A percentile compares a stretch with the other conserved stretches of the same genome.
These are phyloP conservation scores for Avahi laniger DNA, from an alignment of 2,797 vertebrate genomes.

Conservation along the genomic window DNA sequence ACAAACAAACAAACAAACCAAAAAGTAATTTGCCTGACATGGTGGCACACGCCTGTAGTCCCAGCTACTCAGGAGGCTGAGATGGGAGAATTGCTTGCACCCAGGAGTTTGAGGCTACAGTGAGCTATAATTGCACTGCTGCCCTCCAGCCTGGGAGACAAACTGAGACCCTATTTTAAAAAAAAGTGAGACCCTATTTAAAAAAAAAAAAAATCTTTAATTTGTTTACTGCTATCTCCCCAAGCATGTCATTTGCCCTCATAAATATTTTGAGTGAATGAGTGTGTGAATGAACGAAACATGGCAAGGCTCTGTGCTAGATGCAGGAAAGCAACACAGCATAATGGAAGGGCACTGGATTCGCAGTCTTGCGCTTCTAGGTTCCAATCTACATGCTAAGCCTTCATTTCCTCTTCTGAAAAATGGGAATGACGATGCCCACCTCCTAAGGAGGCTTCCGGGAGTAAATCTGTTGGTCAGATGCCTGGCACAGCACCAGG, in stretches of 20 bases:
- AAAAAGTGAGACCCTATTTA: no score
- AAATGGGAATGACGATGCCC: neutral
- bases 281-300: neutral
- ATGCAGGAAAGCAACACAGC: neutral
- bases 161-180: neutral
- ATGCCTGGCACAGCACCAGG: neutral
- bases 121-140: neutral
- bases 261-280: neutral
- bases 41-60: neutral
- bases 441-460: neutral
- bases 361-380: neutral
- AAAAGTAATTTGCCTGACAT: neutral
- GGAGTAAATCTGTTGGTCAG: neutral
- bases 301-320: neutral
- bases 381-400: neutral
- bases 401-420: slow-evolving; percentile 2
- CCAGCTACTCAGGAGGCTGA: neutral
- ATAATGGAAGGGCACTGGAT: neutral
- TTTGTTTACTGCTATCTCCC: neutral
- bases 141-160: neutral
- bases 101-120: neutral
- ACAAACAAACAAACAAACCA: no score
- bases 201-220: neutral
- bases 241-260: neutral
- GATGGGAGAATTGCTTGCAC: neutral